Percentiles rank a stretch among this genome's conserved stretches.
Conservation (phyloP, 2,113 vertebrate species). For the Saimiri boliviensis region DNA sequence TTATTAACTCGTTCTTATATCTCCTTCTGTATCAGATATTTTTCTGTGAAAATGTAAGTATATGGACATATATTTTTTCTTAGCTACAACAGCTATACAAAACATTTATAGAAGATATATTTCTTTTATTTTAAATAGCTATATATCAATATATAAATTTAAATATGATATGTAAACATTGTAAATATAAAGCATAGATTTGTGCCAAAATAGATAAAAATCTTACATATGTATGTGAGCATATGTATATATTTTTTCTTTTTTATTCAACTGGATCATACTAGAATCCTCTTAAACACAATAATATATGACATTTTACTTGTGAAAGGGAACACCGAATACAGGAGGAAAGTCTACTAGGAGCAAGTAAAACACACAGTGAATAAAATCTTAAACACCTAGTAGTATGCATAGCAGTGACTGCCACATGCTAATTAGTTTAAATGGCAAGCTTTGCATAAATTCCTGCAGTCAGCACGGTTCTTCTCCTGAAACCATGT, state of each 20-base stretch:
- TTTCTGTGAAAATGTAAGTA: slow-evolving; percentile 28
- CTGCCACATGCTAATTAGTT: background rate
- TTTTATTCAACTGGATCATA: background rate
- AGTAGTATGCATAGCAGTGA: background rate
- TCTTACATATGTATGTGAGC: background rate
- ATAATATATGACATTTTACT: background rate
- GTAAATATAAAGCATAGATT: background rate
- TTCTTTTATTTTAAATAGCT: background rate
- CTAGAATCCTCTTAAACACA: background rate
- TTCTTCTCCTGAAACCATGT: background rate
- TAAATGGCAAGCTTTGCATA: background rate
- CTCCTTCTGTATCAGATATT: background rate
- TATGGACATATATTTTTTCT: background rate
- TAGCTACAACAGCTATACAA: background rate
- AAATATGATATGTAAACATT: background rate
- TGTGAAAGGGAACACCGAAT: background rate
- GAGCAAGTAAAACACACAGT: background rate
- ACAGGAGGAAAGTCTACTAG: background rate
- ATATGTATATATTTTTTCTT: background rate
- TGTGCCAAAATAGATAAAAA: background rate
- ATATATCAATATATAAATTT: background rate
- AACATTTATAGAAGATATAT: background rate
- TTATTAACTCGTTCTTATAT: background rate
- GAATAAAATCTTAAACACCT: background rate
- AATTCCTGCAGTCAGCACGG: background rate